These are phyloP conservation scores for Stomatorhinus walkeri DNA, from an alignment of 2,797 vertebrate genomes.

Conservation along the genomic window DNA sequence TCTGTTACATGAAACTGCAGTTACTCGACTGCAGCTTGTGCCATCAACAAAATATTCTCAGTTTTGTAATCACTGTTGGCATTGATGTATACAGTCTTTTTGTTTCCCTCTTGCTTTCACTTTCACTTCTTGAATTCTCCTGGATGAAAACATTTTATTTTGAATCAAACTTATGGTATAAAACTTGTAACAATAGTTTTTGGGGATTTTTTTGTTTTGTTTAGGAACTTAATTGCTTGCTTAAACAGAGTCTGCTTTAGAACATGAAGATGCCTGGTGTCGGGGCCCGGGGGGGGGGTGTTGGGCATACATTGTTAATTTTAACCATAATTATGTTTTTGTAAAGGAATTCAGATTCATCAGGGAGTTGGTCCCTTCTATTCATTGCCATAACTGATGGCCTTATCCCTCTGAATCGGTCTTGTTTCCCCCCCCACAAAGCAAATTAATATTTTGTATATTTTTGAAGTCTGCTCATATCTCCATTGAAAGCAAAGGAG, in stretches of 20 bases:
- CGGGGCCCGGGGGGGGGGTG: too few species aligned
- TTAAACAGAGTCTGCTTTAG: slow-evolving; percentile 4
- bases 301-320: background rate
- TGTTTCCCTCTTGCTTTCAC: slow-evolving; percentile 38
- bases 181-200: background rate
- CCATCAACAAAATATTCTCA: slow-evolving; percentile 42
- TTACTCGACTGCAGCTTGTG: slow-evolving; percentile 38
- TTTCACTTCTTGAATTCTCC: slow-evolving; percentile 28
- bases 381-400: background rate
- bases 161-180: background rate
- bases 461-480: slow-evolving; percentile 7
- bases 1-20: slow-evolving; percentile 16
- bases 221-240: background rate
- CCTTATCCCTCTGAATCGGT: background rate
- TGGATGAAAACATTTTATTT: background rate
- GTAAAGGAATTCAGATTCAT: background rate
- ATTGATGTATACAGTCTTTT: slow-evolving; percentile 17
- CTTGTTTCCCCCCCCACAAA: background rate
- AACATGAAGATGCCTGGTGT: slow-evolving; percentile 7
- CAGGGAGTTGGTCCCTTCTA: background rate
- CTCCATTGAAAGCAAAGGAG: slow-evolving; percentile 5
- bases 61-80: slow-evolving; percentile 37
- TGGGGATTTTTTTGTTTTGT: background rate
- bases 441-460: background rate
- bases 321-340: background rate